These are phyloP conservation scores for Neomonachus schauinslandi DNA, from an alignment of 2,113 vertebrate species.

Conservation along the genomic window DNA sequence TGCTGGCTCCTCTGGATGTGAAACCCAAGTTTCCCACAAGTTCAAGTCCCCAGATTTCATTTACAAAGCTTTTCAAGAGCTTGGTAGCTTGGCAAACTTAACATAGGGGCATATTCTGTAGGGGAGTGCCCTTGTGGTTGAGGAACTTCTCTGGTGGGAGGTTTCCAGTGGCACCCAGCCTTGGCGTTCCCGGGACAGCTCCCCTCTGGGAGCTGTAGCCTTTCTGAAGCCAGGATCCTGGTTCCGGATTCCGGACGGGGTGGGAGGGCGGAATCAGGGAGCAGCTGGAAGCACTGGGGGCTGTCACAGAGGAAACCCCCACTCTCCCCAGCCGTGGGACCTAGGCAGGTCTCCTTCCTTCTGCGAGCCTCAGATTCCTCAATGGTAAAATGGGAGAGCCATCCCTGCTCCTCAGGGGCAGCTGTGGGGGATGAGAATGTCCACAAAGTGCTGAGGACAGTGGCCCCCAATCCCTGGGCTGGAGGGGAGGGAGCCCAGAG, in stretches of 20 bases:
- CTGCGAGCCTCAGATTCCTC: background rate
- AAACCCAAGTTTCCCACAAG: too few species aligned
- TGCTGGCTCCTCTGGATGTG: background rate
- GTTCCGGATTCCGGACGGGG: background rate
- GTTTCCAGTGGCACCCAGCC: background rate
- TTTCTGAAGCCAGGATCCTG: background rate
- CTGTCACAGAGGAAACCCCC: background rate
- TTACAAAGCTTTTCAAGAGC: background rate
- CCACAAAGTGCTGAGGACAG: background rate
- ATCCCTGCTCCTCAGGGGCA: background rate
- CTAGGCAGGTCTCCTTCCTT: background rate
- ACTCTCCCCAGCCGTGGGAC: background rate
- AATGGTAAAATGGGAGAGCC: background rate
- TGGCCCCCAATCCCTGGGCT: background rate
- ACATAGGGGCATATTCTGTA: too few species aligned
- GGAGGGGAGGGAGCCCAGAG: background rate
- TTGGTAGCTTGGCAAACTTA: background rate
- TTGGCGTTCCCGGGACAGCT: background rate
- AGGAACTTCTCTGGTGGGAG: background rate
- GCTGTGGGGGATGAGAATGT: background rate
- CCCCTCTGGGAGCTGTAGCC: background rate
- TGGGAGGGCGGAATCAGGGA: background rate
- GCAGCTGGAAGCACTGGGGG: background rate
- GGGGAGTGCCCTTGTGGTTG: background rate
- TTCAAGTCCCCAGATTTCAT: background rate